Evolutionary conservation across 2,113 vertebrate species (phyloP).

Genomic region (Saguinus imperator): DNA sequence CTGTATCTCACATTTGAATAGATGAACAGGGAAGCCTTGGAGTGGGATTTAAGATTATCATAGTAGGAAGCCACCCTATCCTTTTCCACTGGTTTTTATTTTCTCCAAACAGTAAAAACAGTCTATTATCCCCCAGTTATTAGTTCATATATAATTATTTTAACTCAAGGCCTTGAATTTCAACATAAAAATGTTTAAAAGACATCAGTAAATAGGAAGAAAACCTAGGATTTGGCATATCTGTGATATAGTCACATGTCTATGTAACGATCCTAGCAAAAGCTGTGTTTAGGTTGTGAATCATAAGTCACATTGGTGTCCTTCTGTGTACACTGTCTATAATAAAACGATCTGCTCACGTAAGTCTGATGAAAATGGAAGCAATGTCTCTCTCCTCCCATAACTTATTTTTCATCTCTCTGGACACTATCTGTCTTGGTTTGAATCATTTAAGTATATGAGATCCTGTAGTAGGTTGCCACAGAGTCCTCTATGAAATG

Average conservation of each 20-base stretch:
- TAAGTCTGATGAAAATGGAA: neutral
- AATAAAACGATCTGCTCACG: rapidly evolving
- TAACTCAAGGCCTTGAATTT: neutral
- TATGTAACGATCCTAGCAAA: neutral
- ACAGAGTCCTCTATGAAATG: neutral
- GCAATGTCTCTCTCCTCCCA: too few relatives aligned
- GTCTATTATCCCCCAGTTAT: neutral
- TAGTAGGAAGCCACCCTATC: neutral
- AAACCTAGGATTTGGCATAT: neutral
- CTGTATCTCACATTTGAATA: neutral
- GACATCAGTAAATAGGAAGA: neutral
- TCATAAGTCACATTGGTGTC: neutral
- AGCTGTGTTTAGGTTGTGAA: neutral
- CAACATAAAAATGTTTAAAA: neutral
- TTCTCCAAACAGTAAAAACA: neutral
- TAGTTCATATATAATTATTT: neutral
- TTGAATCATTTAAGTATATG: neutral
- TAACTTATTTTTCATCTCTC: neutral
- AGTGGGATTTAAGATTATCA: neutral
- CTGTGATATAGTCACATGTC: neutral
- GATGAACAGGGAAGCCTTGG: neutral
- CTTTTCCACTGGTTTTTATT: neutral
- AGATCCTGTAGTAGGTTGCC: rapidly evolving
- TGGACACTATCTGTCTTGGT: neutral
- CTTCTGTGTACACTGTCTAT: neutral